These are phyloP conservation scores for Charadrius vociferus DNA, from an alignment of 2,113 vertebrate species.

Conservation along the genomic window DNA sequence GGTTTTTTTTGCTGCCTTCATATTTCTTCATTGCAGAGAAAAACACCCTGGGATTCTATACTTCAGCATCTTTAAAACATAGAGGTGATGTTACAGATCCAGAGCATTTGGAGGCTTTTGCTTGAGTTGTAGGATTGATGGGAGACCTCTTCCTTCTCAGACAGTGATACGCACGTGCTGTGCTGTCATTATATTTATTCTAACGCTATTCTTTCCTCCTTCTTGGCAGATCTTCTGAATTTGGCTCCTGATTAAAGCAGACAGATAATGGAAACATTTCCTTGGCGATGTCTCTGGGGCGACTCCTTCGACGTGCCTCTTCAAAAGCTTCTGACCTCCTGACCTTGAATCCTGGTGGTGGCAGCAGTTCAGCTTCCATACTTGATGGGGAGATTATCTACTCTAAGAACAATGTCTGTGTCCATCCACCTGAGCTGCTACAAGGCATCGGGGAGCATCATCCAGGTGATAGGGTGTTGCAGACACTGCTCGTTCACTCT, in stretches of 20 bases:
- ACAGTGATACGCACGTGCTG: not conserved
- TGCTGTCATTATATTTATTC: not conserved
- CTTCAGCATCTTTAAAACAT: not conserved
- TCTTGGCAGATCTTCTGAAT: slow-evolving; percentile 31
- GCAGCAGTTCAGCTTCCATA: slow-evolving; percentile 47
- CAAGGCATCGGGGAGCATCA: slow-evolving; percentile 90
- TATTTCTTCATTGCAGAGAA: not conserved
- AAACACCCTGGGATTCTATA: not conserved
- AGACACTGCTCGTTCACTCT: not conserved
- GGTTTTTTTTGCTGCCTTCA: fast-evolving
- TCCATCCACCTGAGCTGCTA: slow-evolving; percentile 89
- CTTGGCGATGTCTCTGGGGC: slow-evolving; percentile 94
- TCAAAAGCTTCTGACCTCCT: slow-evolving; percentile 95
- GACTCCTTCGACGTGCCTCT: slow-evolving; percentile 94
- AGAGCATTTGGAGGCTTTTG: not conserved
- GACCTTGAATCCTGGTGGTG: slow-evolving; percentile 83
- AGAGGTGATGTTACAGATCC: not conserved
- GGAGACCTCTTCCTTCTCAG: not conserved
- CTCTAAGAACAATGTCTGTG: slow-evolving; percentile 98
- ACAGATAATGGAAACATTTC: slow-evolving; percentile 89
- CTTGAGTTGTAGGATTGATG: not conserved
- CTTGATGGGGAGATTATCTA: slow-evolving; percentile 94
- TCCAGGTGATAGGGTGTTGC: slow-evolving; percentile 81
- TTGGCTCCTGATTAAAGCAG: slow-evolving; percentile 26
- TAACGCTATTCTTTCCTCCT: not conserved